Conservation (phyloP, 2,888 invertebrate species). For the Polydrusus tereticollis region DNA sequence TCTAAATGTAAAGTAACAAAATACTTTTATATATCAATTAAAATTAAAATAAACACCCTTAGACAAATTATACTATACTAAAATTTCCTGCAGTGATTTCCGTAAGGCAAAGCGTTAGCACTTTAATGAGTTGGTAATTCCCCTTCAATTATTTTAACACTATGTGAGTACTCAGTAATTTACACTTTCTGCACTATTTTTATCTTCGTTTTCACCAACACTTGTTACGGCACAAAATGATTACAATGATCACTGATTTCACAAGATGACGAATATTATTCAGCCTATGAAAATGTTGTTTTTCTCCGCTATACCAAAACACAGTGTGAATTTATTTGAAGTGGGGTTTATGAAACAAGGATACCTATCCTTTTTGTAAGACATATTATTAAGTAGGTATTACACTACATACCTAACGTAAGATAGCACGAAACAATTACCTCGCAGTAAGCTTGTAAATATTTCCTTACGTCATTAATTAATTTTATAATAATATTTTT, state of each 20-base stretch:
- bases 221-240: slow-evolving; percentile 23
- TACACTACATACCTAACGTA: too few species aligned
- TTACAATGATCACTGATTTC: slow-evolving; percentile 13
- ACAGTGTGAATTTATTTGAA: background rate
- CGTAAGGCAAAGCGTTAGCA: background rate
- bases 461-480: too few species aligned
- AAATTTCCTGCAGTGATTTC: slow-evolving; percentile 2
- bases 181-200: background rate
- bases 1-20: too few species aligned
- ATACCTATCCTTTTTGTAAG: background rate
- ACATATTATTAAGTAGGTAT: too few species aligned
- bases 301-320: background rate
- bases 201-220: slow-evolving; percentile 1
- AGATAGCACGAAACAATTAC: too few species aligned
- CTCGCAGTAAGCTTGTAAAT: too few species aligned
- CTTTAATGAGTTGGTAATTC: background rate
- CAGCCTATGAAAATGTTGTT: background rate
- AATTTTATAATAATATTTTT: too few species aligned
- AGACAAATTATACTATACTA: slow-evolving; percentile 10
- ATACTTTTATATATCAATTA: too few species aligned
- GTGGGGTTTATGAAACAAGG: background rate
- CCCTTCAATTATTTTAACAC: slow-evolving; percentile 6
- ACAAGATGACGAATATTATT: background rate
- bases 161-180: background rate
- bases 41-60: too few species aligned